Base-by-base conservation (phyloP, 2,888 invertebrate genomes). In the Eudemis profundana region DNA sequence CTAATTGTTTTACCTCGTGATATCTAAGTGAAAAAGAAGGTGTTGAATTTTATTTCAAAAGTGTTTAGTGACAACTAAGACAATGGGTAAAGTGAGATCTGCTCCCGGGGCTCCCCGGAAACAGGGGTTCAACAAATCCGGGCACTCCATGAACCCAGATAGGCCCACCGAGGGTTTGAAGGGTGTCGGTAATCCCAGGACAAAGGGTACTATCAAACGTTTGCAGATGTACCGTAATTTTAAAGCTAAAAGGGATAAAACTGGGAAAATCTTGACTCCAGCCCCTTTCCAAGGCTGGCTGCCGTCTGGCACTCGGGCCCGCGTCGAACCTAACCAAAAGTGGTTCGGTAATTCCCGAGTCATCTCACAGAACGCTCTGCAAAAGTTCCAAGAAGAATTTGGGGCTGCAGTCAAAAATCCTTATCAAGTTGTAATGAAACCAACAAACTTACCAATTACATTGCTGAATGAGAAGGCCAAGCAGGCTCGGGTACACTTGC, bases 331-430 rank as follows among this genome's bases (percentile, higher is more conserved):
- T 1, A 98, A 97, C 74, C 97, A 98, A 77, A 98, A 97, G 84
- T 99, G 99, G 99, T 99, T 99, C 87, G 98, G 99, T 14, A 99
- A 99, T 84, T 98, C 99, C 0, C 94, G 98, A 69, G 98, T 99
- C 0, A 98, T 99, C 72, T 96, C 98, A 0, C 99, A 99, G 88
- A 95, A 94, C 78, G 96, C 97, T 0, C 81, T 97, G 29, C 97
- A 97, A 85, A 97, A 96, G 80, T 97, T 97, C 78, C 97, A 99
- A 92, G 97, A 97, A 44, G 99, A 99, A 89, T 95, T 99, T 82
- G 98, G 98, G 15, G 97, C 97, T 77, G 99, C 97, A 29, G 94
- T 98, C 60, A 98, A 96, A 80, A 98, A 99, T 89, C 99, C 99
- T 0, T 99, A 99, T 83, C 97, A 99, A 92, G 97, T 99, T 15